A percentile compares a stretch with the other conserved stretches of the same genome.
These are phyloP conservation scores for Thunnus maccoyii DNA, from an alignment of 2,113 vertebrate species.

Conservation along the genomic window DNA sequence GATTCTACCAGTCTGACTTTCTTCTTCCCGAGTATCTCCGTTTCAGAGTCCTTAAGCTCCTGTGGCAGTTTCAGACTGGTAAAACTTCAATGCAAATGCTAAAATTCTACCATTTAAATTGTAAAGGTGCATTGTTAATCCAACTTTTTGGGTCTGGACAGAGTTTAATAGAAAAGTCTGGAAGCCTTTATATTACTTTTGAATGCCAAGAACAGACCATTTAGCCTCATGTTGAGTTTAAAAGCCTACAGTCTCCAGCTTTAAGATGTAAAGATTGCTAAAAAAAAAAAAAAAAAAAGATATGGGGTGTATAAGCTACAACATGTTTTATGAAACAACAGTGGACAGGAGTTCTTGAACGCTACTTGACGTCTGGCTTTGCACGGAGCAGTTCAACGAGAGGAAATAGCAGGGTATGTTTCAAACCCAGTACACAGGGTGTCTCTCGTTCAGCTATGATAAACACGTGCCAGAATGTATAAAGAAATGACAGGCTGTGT, in stretches of 20 bases:
- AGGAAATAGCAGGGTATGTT: conserved; percentile 55
- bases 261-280: background rate
- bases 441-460: conserved; percentile 63
- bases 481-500: conserved; percentile 70
- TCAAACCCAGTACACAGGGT: conserved; percentile 52
- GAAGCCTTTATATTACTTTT: conserved; percentile 10
- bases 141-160: background rate
- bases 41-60: conserved; percentile 31
- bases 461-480: conserved; percentile 82
- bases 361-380: conserved; percentile 68
- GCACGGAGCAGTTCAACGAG: conserved; percentile 54
- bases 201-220: conserved; percentile 30
- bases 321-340: conserved; percentile 16
- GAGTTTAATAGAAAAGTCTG: background rate
- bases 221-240: conserved; percentile 16
- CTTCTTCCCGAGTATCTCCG: conserved; percentile 18
- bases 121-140: conserved; percentile 21
- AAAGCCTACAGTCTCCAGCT: conserved; percentile 12
- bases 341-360: conserved; percentile 49
- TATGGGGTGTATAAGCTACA: conserved; percentile 7
- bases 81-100: background rate
- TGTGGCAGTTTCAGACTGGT: conserved; percentile 21
- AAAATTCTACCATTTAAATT: conserved; percentile 11
- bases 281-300: conserved; percentile 18
- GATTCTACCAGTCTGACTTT: conserved; percentile 34